Evolutionary conservation across 2,113 vertebrate genomes (phyloP).

Genomic region (Bufo gargarizans): DNA sequence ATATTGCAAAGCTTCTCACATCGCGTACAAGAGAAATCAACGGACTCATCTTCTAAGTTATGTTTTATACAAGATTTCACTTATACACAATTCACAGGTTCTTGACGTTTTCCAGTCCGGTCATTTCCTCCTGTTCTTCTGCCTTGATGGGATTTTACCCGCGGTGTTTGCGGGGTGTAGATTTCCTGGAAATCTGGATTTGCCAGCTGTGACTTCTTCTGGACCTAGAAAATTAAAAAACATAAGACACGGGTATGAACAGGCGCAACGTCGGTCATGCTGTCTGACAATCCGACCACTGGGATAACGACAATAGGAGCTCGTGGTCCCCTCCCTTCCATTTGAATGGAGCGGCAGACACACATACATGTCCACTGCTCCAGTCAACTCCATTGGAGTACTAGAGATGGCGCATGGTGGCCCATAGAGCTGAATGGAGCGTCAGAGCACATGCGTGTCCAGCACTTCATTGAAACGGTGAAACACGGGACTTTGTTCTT

Average conservation of each 20-base stretch:
- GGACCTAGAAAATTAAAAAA: background rate
- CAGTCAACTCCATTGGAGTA: too few relatives aligned
- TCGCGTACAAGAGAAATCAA: background rate
- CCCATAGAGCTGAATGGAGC: too few relatives aligned
- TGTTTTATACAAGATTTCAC: background rate
- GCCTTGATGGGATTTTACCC: background rate
- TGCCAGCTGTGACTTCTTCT: background rate
- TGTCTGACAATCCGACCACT: too few relatives aligned
- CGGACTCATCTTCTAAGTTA: background rate
- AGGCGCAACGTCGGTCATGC: background rate
- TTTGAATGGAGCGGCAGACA: too few relatives aligned
- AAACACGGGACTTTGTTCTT: too few relatives aligned
- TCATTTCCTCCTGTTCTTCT: background rate
- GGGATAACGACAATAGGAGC: too few relatives aligned
- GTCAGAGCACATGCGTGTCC: too few relatives aligned
- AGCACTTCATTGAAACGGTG: too few relatives aligned
- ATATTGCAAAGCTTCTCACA: background rate
- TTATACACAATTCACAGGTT: background rate
- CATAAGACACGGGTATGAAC: background rate
- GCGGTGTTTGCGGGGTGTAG: background rate
- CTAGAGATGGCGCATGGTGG: too few relatives aligned
- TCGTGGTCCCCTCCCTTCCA: too few relatives aligned
- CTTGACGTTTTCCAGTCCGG: background rate
- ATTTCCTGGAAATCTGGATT: background rate
- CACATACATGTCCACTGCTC: too few relatives aligned